Conservation (phyloP, 37 sponge, comb jelly and placozoan genomes). For the Hexactinellida sp. region DNA sequence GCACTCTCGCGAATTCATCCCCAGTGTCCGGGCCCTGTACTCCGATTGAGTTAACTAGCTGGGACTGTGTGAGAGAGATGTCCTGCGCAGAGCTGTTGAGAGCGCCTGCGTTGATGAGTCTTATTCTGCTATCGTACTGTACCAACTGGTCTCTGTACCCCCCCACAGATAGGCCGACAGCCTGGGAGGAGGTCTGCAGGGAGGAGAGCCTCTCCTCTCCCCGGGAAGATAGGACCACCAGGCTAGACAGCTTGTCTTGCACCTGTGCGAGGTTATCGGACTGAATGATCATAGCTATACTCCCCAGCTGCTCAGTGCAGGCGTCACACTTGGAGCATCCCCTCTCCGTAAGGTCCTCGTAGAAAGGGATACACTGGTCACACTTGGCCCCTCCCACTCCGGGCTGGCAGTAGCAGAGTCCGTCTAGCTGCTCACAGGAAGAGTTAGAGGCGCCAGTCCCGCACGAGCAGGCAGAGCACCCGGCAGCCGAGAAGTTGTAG, state of each 20-base stretch:
- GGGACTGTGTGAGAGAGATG: not conserved
- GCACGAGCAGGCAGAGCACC: constrained; percentile 46
- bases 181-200: not conserved
- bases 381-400: constrained; percentile 32
- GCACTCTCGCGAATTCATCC: not conserved
- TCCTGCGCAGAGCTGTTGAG: not conserved
- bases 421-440: not conserved
- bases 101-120: not conserved
- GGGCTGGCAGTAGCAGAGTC: constrained; percentile 38
- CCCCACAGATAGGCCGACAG: not conserved
- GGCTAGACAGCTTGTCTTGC: not conserved
- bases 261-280: not conserved
- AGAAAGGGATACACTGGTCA: constrained; percentile 34
- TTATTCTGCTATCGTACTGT: not conserved
- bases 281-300: not conserved
- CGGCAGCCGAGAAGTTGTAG: constrained; percentile 34
- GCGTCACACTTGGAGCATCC: constrained; percentile 38
- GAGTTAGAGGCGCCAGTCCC: not conserved
- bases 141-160: not conserved
- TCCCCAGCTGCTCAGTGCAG: constrained; percentile 14
- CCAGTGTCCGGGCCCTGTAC: not conserved
- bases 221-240: not conserved
- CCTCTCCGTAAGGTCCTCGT: constrained; percentile 7
- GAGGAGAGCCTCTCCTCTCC: not conserved
- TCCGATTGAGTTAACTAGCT: not conserved